Percentiles rank a stretch among this genome's conserved stretches.
phyloP scores from a whole-genome alignment of 2,113 vertebrate species.

The Calcarius ornatus region DNA sequence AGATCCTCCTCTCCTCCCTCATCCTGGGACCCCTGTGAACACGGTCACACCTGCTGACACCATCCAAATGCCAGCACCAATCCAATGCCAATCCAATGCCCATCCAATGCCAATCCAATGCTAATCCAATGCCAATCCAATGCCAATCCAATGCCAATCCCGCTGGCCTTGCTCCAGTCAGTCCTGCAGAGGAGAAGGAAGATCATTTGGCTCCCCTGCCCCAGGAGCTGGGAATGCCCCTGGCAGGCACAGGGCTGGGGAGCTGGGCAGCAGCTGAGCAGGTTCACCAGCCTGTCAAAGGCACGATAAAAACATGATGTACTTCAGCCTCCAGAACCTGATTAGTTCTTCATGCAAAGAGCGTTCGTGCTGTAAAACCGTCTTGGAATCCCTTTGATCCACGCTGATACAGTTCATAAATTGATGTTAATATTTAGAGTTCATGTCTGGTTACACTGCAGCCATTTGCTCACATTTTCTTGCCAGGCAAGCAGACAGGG shows the following conservation, averaged over 20 bases:
- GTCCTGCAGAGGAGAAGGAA: neutral
- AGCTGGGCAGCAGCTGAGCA: neutral
- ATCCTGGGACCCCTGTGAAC: too few species aligned
- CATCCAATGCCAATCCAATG: fast-evolving
- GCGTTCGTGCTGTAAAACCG: neutral
- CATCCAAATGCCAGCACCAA: neutral
- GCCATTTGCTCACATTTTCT: slow-evolving; percentile 39
- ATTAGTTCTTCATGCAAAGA: slow-evolving; percentile 54
- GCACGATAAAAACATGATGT: slow-evolving; percentile 30
- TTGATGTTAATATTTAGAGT: slow-evolving; percentile 67
- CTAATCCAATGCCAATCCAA: too few species aligned
- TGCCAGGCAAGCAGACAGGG: neutral
- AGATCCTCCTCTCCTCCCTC: too few species aligned
- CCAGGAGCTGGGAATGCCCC: neutral
- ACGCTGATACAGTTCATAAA: slow-evolving; percentile 52
- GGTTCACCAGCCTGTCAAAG: slow-evolving; percentile 30
- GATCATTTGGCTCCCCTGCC: neutral
- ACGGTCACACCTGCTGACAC: neutral
- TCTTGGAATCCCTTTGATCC: slow-evolving; percentile 64
- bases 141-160: fast-evolving
- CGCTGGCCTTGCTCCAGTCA: fast-evolving
- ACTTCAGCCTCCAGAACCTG: slow-evolving; percentile 38
- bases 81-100: neutral
- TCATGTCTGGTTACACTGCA: slow-evolving; percentile 30
- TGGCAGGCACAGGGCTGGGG: neutral